Conservation (phyloP, 2,797 vertebrate genomes). For the Scolopax bukidnonensis region DNA sequence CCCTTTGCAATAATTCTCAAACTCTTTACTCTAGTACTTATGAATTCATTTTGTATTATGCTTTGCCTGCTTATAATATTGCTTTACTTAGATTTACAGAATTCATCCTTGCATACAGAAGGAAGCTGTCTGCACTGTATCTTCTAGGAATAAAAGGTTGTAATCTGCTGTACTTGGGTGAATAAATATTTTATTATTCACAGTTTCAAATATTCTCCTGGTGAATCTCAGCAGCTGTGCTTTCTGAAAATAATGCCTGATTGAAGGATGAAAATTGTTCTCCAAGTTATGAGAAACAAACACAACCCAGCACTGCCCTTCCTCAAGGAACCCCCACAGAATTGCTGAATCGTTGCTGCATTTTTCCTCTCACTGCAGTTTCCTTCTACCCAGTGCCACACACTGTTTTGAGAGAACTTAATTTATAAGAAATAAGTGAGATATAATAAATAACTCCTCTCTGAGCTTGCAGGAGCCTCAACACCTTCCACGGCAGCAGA, state of each 20-base stretch:
- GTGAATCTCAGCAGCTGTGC: not conserved
- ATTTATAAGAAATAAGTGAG: not conserved
- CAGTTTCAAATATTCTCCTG: not conserved
- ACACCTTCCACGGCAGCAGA: not conserved
- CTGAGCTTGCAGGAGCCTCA: not conserved
- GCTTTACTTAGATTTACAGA: not conserved
- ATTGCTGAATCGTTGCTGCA: fast-evolving
- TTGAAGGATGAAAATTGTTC: not conserved
- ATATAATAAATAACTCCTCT: not conserved
- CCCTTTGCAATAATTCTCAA: not conserved
- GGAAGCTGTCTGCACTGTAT: not conserved
- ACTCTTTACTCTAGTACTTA: not conserved
- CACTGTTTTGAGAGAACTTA: not conserved
- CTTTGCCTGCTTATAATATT: not conserved
- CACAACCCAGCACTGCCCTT: not conserved
- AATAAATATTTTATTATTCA: not conserved
- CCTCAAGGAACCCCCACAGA: not conserved
- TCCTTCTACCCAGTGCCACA: not conserved
- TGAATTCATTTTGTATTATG: not conserved
- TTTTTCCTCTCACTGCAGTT: not conserved
- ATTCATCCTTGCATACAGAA: not conserved
- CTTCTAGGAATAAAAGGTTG: not conserved
- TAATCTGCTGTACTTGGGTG: not conserved
- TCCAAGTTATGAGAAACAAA: not conserved
- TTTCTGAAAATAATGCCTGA: not conserved